phyloP scores from a whole-genome alignment of 2,113 vertebrate species.

The Apaloderma vittatum region DNA sequence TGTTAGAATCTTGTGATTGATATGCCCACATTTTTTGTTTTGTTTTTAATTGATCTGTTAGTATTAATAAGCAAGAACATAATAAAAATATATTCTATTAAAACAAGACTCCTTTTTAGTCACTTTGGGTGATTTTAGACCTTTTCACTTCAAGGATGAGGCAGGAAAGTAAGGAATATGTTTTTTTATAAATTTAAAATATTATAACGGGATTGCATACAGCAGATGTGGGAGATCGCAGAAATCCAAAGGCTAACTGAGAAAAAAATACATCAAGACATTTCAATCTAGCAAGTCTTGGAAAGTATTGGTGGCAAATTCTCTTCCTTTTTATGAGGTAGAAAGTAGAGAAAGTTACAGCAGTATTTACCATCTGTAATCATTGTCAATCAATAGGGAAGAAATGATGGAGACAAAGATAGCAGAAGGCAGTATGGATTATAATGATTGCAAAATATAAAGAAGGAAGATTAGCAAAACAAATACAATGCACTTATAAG shows the following conservation, averaged over 20 bases:
- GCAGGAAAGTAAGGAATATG: background rate
- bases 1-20: background rate
- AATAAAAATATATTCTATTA: background rate
- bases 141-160: background rate
- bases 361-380: background rate
- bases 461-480: background rate
- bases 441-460: background rate
- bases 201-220: background rate
- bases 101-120: background rate
- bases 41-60: background rate
- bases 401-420: background rate
- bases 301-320: background rate
- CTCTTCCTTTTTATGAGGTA: background rate
- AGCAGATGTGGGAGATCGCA: background rate
- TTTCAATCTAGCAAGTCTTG: background rate
- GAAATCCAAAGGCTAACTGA: background rate
- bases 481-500: background rate
- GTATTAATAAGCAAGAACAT: background rate
- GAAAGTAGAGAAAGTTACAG: background rate
- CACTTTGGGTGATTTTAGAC: background rate
- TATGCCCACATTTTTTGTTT: background rate
- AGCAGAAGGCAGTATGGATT: background rate
- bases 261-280: background rate
- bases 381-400: background rate
- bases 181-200: background rate